Evolutionary conservation across 2,113 vertebrate genomes (phyloP), one percentile per base, ranked within the genome.

Genomic region (Oxyura jamaicensis): DNA sequence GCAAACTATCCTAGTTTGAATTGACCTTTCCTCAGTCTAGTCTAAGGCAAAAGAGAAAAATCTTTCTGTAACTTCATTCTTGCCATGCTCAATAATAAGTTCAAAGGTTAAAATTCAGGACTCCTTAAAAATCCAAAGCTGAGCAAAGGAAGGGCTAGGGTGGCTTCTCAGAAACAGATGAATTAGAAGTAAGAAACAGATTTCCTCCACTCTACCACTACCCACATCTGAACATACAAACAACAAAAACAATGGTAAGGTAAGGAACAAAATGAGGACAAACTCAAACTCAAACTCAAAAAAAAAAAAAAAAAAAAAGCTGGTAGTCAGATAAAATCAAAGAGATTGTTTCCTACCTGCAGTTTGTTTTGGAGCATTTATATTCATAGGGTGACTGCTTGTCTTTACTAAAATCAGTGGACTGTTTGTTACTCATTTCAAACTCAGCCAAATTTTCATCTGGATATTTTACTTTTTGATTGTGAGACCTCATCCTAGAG

Each of bases 151-250:
- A 91, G 92, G 90, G 48, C 83, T 93, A 92, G 56, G 86, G 92
- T 94, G 77, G 42, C 77, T 97, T 97, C 96, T 95, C 55, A 95
- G 96, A 97, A 97, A 90, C 71, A 89, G 86, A 88, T 85, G 59
- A 95, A 96, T 93, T 94, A 92, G 25, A 96, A 92, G 89, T 73
- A 89, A 97, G 62, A 95, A 87, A 82, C 83, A 96, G 22, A 72
- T 84, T 98, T 98, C 97, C 96, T 97, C 81, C 96, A 94, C 94
- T 92, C 78, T 86, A 91, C 97, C 95, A 91, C 96, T 97, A 97
- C 96, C 97, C 98, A 98, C 97, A 98, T 98, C 97, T 97, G 91
- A 98, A 96, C 91, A 93, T 90, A 95, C 94, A 97, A 89, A 95
- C 83, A 97, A 96, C 94, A 95, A 84, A 81, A 94, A 95, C 42